phyloP scores from a whole-genome alignment of 2,113 vertebrate genomes.

The Otis tarda region DNA sequence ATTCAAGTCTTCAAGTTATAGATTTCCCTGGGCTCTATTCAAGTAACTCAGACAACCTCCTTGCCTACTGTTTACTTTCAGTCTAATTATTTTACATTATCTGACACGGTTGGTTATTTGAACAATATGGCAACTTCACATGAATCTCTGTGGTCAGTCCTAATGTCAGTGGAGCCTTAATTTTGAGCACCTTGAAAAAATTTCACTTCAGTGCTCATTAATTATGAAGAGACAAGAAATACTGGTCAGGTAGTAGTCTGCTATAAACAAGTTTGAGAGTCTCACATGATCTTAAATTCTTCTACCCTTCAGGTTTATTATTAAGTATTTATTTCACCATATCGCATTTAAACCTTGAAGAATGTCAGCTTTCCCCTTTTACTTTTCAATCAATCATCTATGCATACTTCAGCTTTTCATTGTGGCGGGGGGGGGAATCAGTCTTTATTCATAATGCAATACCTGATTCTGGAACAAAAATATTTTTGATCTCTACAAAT shows the following conservation, averaged over 20 bases:
- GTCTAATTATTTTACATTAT: not conserved
- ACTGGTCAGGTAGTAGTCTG: not conserved
- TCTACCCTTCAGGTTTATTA: not conserved
- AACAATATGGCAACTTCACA: not conserved
- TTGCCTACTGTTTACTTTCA: not conserved
- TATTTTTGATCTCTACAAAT: not conserved
- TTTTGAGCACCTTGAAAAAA: not conserved
- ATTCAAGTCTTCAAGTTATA: not conserved
- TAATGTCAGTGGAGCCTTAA: not conserved
- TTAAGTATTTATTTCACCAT: not conserved
- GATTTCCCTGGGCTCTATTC: not conserved
- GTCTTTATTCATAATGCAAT: not conserved
- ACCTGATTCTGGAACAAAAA: not conserved
- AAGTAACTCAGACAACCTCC: not conserved
- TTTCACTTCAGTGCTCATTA: not conserved
- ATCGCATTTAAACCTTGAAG: not conserved
- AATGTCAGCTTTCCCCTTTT: not conserved
- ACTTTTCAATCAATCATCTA: not conserved
- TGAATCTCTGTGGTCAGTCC: not conserved
- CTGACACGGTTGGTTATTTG: not conserved
- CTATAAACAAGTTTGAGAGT: not conserved
- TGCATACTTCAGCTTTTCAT: not conserved
- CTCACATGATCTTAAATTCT: not conserved
- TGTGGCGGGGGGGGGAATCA: not conserved
- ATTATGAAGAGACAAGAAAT: not conserved